These are phyloP conservation scores for Aleiodes sp. DNA, from an alignment of 1,140 invertebrate species.

Conservation along the genomic window DNA sequence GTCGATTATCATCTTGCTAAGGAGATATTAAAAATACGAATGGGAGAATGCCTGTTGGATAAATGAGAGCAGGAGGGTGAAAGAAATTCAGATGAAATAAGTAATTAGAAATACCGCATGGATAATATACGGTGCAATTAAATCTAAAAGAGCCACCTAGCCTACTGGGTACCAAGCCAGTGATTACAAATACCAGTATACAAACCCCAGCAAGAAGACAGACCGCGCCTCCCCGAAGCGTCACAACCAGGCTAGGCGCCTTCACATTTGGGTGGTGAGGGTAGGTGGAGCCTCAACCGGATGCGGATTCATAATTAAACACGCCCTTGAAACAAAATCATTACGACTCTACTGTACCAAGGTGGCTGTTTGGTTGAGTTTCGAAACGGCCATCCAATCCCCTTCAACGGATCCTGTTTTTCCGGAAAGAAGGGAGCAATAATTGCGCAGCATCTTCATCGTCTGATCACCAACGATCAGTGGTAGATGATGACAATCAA, in stretches of 20 bases:
- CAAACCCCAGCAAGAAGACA: conserved; percentile 5
- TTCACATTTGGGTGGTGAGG: conserved; percentile 44
- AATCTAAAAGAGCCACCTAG: conserved; percentile 41
- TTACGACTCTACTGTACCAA: conserved; percentile 55
- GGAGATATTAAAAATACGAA: conserved; percentile 12
- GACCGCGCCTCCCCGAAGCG: conserved; percentile 31
- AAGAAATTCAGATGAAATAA: conserved; percentile 39
- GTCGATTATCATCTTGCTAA: background rate
- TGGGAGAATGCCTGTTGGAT: conserved; percentile 15
- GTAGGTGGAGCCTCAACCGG: conserved; percentile 64
- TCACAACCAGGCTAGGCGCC: conserved; percentile 35
- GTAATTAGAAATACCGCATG: conserved; percentile 49
- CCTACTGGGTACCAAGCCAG: conserved; percentile 24
- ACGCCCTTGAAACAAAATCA: conserved; percentile 69
- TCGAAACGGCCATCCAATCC: background rate
- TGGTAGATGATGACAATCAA: background rate
- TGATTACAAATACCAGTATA: conserved; percentile 18
- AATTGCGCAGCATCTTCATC: too few species aligned
- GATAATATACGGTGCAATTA: conserved; percentile 51
- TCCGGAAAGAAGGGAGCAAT: too few species aligned
- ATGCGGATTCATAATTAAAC: conserved; percentile 68
- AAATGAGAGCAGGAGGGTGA: background rate
- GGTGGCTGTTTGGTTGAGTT: background rate
- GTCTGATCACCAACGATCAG: background rate
- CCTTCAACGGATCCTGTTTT: background rate